phyloP scores from a whole-genome alignment of 2,113 vertebrate species.

The Bujurquina vittata region DNA sequence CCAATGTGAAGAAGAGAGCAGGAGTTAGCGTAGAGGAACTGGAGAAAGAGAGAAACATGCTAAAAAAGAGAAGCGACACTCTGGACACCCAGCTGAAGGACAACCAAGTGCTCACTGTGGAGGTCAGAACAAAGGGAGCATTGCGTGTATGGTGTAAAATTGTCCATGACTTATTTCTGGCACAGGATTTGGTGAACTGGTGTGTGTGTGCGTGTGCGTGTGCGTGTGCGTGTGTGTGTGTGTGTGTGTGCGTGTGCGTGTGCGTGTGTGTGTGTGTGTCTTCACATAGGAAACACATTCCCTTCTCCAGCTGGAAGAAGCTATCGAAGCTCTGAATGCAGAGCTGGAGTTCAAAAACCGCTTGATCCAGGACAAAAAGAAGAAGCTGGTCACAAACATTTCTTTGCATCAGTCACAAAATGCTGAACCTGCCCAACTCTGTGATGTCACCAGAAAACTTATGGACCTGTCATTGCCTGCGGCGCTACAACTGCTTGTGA shows the following conservation, averaged over 20 bases:
- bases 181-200: not conserved
- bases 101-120: conserved; percentile 80
- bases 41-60: conserved; percentile 80
- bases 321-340: conserved; percentile 87
- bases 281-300: conserved; percentile 83
- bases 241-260: not conserved
- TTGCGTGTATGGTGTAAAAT: not conserved
- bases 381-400: conserved; percentile 64
- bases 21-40: conserved; percentile 80
- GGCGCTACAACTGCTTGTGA: conserved; percentile 84
- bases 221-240: too few relatives aligned
- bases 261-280: not conserved
- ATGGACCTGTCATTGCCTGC: conserved; percentile 81
- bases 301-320: conserved; percentile 90
- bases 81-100: conserved; percentile 85
- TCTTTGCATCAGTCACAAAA: conserved; percentile 14
- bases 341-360: conserved; percentile 88
- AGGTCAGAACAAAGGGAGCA: conserved; percentile 80
- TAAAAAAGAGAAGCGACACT: conserved; percentile 80
- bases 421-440: conserved; percentile 72
- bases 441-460: conserved; percentile 83
- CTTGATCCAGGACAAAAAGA: conserved; percentile 82
- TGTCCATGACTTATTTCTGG: not conserved
- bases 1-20: conserved; percentile 61
- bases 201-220: not conserved